These are phyloP conservation scores for Umimayanthus chanpuru DNA, from an alignment of 92 coral and sea anemone species.

Conservation along the genomic window DNA sequence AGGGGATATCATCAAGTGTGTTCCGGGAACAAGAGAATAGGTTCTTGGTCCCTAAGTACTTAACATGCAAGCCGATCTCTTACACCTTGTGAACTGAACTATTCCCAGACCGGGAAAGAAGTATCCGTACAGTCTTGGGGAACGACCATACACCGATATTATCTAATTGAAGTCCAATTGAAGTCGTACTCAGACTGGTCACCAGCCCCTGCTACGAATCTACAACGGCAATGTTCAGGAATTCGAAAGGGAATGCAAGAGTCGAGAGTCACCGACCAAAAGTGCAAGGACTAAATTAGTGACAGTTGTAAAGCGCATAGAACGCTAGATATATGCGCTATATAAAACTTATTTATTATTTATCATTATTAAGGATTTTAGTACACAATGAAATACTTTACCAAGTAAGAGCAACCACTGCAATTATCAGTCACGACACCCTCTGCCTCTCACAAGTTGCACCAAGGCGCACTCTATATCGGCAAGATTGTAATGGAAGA, in stretches of 20 bases:
- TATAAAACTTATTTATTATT: too few species aligned
- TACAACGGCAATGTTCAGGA: conserved; percentile 2
- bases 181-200: conserved; percentile 3
- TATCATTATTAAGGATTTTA: too few species aligned
- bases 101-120: background rate
- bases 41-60: background rate
- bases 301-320: too few species aligned
- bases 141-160: conserved; percentile 43
- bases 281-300: too few species aligned
- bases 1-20: conserved; percentile 33
- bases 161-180: conserved; percentile 6
- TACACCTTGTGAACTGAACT: conserved; percentile 17
- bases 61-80: conserved; percentile 26
- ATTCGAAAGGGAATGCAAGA: conserved; percentile 5
- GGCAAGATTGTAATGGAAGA: conserved; percentile 13
- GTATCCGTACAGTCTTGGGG: conserved; percentile 15
- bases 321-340: too few species aligned
- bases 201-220: conserved; percentile 42
- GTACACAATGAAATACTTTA: conserved; percentile 37
- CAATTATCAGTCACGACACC: conserved; percentile 26
- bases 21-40: conserved; percentile 7
- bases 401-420: conserved; percentile 26
- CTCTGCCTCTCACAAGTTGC: conserved; percentile 20
- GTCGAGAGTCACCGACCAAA: too few species aligned
- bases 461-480: background rate